A percentile compares a stretch with the other conserved stretches of the same genome.
Conservation (phyloP, 2,113 vertebrate species). For the Microcebus tavaratra region DNA sequence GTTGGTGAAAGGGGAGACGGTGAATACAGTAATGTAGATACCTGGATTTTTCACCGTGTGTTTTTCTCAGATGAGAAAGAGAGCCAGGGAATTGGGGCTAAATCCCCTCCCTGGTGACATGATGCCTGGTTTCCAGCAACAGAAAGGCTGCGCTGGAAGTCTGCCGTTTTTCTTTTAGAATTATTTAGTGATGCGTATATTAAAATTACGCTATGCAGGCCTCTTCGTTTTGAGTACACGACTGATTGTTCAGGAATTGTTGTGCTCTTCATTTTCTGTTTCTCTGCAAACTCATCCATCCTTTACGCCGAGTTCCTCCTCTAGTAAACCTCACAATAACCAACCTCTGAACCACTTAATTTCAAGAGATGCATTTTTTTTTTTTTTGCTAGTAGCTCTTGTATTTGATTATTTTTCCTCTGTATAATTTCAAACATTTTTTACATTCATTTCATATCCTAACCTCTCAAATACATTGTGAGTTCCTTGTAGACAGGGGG, state of each 20-base stretch:
- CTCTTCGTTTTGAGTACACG: fast-evolving
- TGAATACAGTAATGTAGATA: background rate
- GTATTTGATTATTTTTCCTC: background rate
- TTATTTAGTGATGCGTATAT: background rate
- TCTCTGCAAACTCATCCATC: background rate
- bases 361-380: background rate
- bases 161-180: background rate
- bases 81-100: background rate
- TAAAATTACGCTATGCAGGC: background rate
- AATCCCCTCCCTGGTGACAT: background rate
- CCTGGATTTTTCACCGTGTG: background rate
- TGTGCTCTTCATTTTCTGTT: background rate
- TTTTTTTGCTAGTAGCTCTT: background rate
- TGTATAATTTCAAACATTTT: background rate
- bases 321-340: background rate
- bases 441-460: background rate
- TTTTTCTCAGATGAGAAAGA: background rate
- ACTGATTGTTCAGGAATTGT: background rate
- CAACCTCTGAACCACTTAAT: background rate
- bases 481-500: background rate
- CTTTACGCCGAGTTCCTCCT: background rate
- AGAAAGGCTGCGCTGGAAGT: background rate
- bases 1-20: background rate
- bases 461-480: background rate
- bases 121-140: background rate